Percentiles rank a stretch among this genome's conserved stretches.
These are phyloP conservation scores for Trissolcus basalis DNA, from an alignment of 1,140 invertebrate species.

Conservation along the genomic window DNA sequence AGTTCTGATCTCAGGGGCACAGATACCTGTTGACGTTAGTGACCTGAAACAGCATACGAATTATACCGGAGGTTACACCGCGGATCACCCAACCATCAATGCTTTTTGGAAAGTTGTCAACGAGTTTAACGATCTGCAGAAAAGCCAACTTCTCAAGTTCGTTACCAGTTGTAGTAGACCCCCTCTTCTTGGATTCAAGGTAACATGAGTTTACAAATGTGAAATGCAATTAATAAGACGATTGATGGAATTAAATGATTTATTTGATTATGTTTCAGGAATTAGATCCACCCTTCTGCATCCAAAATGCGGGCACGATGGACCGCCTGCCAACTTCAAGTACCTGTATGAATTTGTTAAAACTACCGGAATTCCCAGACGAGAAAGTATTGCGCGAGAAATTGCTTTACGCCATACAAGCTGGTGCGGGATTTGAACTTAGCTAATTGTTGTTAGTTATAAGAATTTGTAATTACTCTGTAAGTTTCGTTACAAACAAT, in stretches of 20 bases:
- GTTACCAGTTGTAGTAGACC: constrained; percentile 97
- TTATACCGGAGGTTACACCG: constrained; percentile 89
- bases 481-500: constrained; percentile 24
- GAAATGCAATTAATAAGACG: not conserved
- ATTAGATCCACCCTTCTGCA: constrained; percentile 94
- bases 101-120: constrained; percentile 91
- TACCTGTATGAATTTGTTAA: constrained; percentile 98
- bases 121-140: constrained; percentile 89
- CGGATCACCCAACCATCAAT: constrained; percentile 85
- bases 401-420: constrained; percentile 94
- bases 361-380: constrained; percentile 92
- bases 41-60: constrained; percentile 91
- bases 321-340: constrained; percentile 95
- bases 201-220: constrained; percentile 62
- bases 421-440: constrained; percentile 96
- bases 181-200: constrained; percentile 98
- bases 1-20: constrained; percentile 94
- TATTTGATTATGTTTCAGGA: constrained; percentile 79
- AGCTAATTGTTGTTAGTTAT: constrained; percentile 79
- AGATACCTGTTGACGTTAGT: constrained; percentile 92
- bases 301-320: constrained; percentile 90
- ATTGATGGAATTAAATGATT: not conserved
- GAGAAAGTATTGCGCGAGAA: constrained; percentile 88
- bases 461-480: constrained; percentile 4
- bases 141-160: constrained; percentile 93